A percentile compares a stretch with the other conserved stretches of the same genome.
Evolutionary conservation across 2,113 vertebrate species (phyloP).

Genomic region (Rhea americana): DNA sequence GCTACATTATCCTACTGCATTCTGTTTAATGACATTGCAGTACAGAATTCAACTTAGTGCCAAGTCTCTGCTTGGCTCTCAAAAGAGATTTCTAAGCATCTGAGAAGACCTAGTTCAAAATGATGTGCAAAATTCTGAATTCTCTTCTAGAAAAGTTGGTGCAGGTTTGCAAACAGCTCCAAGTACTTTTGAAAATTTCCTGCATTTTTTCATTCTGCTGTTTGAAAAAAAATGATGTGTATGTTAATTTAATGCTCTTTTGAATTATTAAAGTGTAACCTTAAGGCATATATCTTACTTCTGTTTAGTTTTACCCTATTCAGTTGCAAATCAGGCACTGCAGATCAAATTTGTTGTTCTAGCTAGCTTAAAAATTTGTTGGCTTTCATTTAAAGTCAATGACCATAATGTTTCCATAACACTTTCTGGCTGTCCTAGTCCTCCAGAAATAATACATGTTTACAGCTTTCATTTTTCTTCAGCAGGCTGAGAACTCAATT

Average conservation of each 20-base stretch:
- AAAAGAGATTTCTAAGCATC: not conserved
- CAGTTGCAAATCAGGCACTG: not conserved
- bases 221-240: not conserved
- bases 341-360: slow-evolving; percentile 21
- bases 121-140: fast-evolving
- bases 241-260: not conserved
- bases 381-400: slow-evolving; percentile 42
- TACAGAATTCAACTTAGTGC: not conserved
- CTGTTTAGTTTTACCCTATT: slow-evolving; percentile 34
- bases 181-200: not conserved
- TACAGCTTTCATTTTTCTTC: not conserved
- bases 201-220: not conserved
- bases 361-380: slow-evolving; percentile 48
- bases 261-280: not conserved
- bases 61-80: not conserved
- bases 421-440: not conserved
- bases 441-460: slow-evolving; percentile 11
- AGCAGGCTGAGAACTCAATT: not conserved
- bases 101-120: not conserved
- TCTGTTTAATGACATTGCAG: not conserved
- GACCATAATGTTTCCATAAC: not conserved
- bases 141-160: not conserved
- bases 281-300: slow-evolving; percentile 21
- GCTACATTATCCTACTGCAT: not conserved
- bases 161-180: not conserved